A percentile compares a stretch with the other conserved stretches of the same genome.
phyloP scores from a whole-genome alignment of 2,888 invertebrate species.

The Alsophila aescularia region DNA sequence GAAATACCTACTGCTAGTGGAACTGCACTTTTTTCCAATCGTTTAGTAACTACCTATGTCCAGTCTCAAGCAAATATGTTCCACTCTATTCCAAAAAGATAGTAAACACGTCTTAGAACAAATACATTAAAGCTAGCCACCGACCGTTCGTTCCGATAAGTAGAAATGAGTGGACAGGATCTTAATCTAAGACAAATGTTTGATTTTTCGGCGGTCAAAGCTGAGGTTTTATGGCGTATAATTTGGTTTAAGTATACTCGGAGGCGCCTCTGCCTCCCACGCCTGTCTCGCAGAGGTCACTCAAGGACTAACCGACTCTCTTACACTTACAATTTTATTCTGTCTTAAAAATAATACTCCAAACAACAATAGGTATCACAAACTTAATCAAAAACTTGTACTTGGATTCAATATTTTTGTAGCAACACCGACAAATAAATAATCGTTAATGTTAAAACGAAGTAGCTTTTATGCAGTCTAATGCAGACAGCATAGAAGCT shows the following conservation, averaged over 20 bases:
- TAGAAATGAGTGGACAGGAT: slow-evolving; percentile 37
- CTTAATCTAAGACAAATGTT: slow-evolving; percentile 47
- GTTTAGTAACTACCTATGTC: no score
- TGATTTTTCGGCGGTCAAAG: slow-evolving; percentile 49
- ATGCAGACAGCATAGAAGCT: no score
- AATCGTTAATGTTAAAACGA: neutral
- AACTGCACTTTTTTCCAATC: no score
- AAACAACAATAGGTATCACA: no score
- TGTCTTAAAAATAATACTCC: slow-evolving; percentile 29
- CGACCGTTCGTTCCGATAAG: slow-evolving; percentile 10
- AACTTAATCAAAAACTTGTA: slow-evolving; percentile 2
- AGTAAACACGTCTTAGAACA: slow-evolving; percentile 10
- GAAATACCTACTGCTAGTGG: no score
- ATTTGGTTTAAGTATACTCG: slow-evolving; percentile 53
- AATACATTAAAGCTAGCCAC: slow-evolving; percentile 1
- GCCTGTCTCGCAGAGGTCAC: slow-evolving; percentile 55
- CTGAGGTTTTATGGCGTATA: slow-evolving; percentile 55
- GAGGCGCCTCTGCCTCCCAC: slow-evolving; percentile 59
- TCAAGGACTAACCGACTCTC: slow-evolving; percentile 54
- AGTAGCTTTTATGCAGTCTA: neutral
- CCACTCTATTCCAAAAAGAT: neutral
- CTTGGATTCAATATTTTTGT: slow-evolving; percentile 1
- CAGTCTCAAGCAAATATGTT: neutral
- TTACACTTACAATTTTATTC: slow-evolving; percentile 39
- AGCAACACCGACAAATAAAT: neutral